Evolutionary conservation across 2,888 invertebrate genomes (phyloP), one percentile per base, ranked within the genome.

Genomic region (Drosophila phalerata): DNA sequence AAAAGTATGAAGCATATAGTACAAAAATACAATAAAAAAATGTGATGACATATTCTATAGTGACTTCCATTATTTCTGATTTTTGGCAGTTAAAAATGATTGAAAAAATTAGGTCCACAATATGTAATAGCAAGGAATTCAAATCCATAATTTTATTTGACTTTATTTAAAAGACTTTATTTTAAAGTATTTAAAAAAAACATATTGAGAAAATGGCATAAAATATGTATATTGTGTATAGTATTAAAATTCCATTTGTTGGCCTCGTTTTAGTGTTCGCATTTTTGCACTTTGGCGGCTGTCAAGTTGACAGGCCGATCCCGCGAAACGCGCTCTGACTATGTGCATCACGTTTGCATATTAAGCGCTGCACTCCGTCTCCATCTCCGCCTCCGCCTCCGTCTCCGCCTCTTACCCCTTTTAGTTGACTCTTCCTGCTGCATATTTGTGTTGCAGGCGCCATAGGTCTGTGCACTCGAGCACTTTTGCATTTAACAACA

Each of bases 261-360:
- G 85, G 71, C 74, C 87, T 71, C 73, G 69, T 76, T 83, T 79
- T 32, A 47, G 57, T 70, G 77, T 83, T 88, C 77, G 87, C 81
- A 85, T 88, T 88, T 70, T 73, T 84, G 48, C 74, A 72, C 88
- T 82, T 79, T 77, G 81, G 71, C 73, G 78, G 73, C 81, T 75
- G 79, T 75, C 81, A 57, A 52, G 22, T 42, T 60, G 75, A 64
- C 66, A 62, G 64, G 75, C 78, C 75, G 69, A 73, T 77, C 79
- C 76, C 76, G 52, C 56, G 76, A 70, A 75, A 57, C 43, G 60
- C 51, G 66, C 58, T 55, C 69, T 60, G 75, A 49, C 63, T 45
- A 22, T 25, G 67, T 77, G 78, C 85, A 80, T 68, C 88, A 80
- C 83, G 81, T 85, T 81, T 81, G 89, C 90, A 89, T 90, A 81